A percentile compares a stretch with the other conserved stretches of the same genome.
Conservation (phyloP, 2,113 vertebrate genomes). For the Trinectes maculatus region DNA sequence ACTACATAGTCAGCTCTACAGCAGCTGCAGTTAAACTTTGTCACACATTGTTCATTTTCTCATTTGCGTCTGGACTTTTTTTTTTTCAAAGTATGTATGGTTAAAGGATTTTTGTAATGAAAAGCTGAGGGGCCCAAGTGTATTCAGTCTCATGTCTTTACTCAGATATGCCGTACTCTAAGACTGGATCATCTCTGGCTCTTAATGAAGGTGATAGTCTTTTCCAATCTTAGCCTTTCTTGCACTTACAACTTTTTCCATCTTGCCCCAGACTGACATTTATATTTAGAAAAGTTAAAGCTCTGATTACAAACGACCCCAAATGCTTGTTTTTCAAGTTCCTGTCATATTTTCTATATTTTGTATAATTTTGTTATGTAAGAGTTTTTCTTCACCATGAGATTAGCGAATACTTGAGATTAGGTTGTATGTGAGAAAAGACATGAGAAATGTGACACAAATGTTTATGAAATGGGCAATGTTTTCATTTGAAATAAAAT, state of each 20-base stretch:
- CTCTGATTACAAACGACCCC: conserved; percentile 54
- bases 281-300: conserved; percentile 54
- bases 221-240: conserved; percentile 38
- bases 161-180: conserved; percentile 45
- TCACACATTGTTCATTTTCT: conserved; percentile 17
- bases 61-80: conserved; percentile 37
- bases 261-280: conserved; percentile 27
- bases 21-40: conserved; percentile 26
- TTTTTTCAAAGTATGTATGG: conserved; percentile 12
- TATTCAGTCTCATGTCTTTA: conserved; percentile 61
- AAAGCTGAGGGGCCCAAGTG: conserved; percentile 28
- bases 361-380: conserved; percentile 67
- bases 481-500: conserved; percentile 77
- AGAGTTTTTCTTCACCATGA: conserved; percentile 58
- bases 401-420: conserved; percentile 70
- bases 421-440: conserved; percentile 59
- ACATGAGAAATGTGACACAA: conserved; percentile 44
- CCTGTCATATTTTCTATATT: conserved; percentile 63
- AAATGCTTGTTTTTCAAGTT: conserved; percentile 47
- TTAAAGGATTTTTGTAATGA: conserved; percentile 37
- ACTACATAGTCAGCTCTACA: conserved; percentile 38
- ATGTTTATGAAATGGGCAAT: conserved; percentile 47
- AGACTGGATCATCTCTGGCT: conserved; percentile 13
- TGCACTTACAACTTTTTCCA: conserved; percentile 56
- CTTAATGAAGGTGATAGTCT: conserved; percentile 7